phyloP scores from a whole-genome alignment of 2,888 invertebrate genomes.

The Apamea epomidion region DNA sequence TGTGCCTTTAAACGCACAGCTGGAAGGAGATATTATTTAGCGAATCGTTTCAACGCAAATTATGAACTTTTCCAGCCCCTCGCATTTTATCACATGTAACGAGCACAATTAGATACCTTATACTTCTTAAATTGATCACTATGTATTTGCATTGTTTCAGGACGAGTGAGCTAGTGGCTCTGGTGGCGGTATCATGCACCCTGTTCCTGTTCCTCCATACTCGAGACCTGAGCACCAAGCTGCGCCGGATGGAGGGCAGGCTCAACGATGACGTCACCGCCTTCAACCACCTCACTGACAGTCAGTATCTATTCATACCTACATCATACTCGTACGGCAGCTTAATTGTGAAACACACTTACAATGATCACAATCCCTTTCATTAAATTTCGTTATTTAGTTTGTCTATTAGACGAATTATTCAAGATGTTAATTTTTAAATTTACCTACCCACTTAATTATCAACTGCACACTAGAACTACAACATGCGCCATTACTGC shows the following conservation, averaged over 20 bases:
- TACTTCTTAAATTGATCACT: not conserved
- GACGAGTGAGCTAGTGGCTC: slow-evolving; percentile 95
- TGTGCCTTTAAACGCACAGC: not conserved
- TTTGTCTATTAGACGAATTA: too few species aligned
- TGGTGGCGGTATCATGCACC: slow-evolving; percentile 95
- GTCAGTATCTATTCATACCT: slow-evolving; percentile 73
- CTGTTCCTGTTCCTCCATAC: slow-evolving; percentile 96
- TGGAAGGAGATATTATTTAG: not conserved
- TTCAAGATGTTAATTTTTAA: too few species aligned
- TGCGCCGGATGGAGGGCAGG: slow-evolving; percentile 95
- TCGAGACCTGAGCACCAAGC: slow-evolving; percentile 94
- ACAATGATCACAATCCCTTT: too few species aligned
- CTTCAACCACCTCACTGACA: slow-evolving; percentile 86
- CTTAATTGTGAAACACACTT: not conserved
- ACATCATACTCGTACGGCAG: not conserved
- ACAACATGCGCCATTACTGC: not conserved
- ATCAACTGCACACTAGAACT: not conserved
- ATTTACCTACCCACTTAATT: not conserved
- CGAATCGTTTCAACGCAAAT: not conserved
- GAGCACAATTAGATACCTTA: not conserved
- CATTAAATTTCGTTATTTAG: too few species aligned
- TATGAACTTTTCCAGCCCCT: not conserved
- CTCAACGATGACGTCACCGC: slow-evolving; percentile 90
- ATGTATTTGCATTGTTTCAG: slow-evolving; percentile 85
- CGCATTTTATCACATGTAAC: not conserved